Evolutionary conservation across 2,888 invertebrate genomes (phyloP).

Genomic region (Micoletzkya japonica): DNA sequence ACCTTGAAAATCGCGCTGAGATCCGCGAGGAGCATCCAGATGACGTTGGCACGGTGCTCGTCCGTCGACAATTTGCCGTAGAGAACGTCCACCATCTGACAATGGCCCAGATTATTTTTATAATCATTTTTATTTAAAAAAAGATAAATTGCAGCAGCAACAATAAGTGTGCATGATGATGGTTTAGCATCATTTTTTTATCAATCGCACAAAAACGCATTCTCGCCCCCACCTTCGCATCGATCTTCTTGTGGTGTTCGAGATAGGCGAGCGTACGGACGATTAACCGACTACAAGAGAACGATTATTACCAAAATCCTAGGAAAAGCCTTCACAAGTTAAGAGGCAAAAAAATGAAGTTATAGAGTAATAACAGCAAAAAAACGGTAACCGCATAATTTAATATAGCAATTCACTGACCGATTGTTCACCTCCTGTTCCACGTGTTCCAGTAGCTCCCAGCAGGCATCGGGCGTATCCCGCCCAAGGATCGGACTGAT

Average conservation of each 20-base stretch:
- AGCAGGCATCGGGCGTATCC: constrained; percentile 17
- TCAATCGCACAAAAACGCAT: too few species aligned
- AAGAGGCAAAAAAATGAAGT: not conserved
- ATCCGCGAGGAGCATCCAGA: constrained; percentile 45
- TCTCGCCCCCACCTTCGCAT: constrained; percentile 27
- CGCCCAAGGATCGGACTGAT: not conserved
- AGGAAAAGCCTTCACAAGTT: too few species aligned
- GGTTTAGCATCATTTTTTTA: too few species aligned
- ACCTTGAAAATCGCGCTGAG: constrained; percentile 35
- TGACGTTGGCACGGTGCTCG: constrained; percentile 23
- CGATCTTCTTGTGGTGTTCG: constrained; percentile 49
- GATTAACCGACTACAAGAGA: constrained; percentile 53
- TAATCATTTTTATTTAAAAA: too few species aligned
- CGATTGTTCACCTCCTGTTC: constrained; percentile 36
- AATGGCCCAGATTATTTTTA: constrained; percentile 5
- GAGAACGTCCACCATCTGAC: constrained; percentile 23
- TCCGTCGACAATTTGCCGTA: constrained; percentile 17
- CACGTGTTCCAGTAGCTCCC: constrained; percentile 33
- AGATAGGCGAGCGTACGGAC: constrained; percentile 56
- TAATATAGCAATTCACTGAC: constrained; percentile 11
- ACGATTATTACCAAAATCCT: not conserved
- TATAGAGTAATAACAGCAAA: too few species aligned
- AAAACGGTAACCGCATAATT: not conserved
- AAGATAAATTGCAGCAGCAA: too few species aligned
- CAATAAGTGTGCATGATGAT: too few species aligned